phyloP scores from a whole-genome alignment of 2,113 vertebrate species.

The Larimichthys polyactis region DNA sequence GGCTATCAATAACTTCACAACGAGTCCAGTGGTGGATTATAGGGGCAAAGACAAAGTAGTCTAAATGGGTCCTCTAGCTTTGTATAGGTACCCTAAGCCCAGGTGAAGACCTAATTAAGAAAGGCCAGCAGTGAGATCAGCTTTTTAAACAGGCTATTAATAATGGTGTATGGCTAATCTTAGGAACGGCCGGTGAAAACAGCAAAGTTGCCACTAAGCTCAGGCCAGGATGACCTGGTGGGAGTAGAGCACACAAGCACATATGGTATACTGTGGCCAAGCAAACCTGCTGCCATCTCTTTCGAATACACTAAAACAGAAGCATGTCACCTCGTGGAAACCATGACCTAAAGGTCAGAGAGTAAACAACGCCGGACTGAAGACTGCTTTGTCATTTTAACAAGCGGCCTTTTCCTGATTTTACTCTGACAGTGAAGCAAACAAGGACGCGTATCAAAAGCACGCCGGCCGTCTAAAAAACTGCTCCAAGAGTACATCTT shows the following conservation, averaged over 20 bases:
- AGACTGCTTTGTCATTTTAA: not conserved
- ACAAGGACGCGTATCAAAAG: conserved; percentile 12
- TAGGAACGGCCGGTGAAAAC: conserved; percentile 52
- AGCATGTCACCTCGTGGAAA: conserved; percentile 14
- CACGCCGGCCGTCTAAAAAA: not conserved
- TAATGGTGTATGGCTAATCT: conserved; percentile 63
- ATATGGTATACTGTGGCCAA: not conserved
- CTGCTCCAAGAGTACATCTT: conserved; percentile 24
- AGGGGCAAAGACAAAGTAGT: conserved; percentile 8
- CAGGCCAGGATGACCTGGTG: conserved; percentile 50
- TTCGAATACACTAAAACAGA: conserved; percentile 37
- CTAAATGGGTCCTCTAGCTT: conserved; percentile 54
- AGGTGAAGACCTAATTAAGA: conserved; percentile 45
- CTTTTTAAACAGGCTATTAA: conserved; percentile 74
- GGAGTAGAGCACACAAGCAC: conserved; percentile 20
- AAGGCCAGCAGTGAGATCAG: conserved; percentile 65
- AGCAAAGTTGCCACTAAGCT: conserved; percentile 54
- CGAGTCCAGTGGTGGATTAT: conserved; percentile 41
- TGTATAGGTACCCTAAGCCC: conserved; percentile 37
- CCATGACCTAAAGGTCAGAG: conserved; percentile 19
- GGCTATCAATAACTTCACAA: conserved; percentile 34
- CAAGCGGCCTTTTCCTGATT: not conserved
- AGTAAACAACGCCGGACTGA: not conserved
- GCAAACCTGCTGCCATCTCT: not conserved
- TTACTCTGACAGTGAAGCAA: not conserved